A percentile compares a stretch with the other conserved stretches of the same genome.
phyloP scores from a whole-genome alignment of 2,113 vertebrate species.

The Hippocampus abdominalis region DNA sequence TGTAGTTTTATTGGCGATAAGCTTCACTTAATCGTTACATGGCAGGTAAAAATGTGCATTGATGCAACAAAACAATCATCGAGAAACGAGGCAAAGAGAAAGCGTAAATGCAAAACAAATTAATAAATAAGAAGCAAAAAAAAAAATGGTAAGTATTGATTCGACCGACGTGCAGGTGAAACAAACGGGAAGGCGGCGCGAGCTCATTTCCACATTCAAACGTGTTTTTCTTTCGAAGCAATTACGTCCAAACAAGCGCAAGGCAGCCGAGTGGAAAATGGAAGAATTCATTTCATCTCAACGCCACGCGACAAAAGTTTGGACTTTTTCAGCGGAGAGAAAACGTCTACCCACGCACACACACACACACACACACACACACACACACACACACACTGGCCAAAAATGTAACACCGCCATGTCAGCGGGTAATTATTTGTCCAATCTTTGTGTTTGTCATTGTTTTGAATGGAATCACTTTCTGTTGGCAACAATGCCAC shows the following conservation, averaged over 20 bases:
- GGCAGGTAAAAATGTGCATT: too few relatives aligned
- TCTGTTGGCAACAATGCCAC: not conserved
- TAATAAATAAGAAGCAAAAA: too few relatives aligned
- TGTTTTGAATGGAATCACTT: not conserved
- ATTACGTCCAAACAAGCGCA: constrained; percentile 7
- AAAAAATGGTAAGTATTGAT: too few relatives aligned
- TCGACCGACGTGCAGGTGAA: too few relatives aligned
- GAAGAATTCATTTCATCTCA: constrained; percentile 6
- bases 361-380: not conserved
- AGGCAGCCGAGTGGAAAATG: constrained; percentile 10
- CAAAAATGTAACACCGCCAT: not conserved
- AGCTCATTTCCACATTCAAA: constrained; percentile 41
- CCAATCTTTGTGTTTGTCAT: not conserved
- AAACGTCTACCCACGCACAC: not conserved
- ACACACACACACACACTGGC: not conserved
- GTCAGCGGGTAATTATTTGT: not conserved
- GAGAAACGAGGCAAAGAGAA: too few relatives aligned
- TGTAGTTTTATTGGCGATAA: too few relatives aligned
- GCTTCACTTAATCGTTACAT: too few relatives aligned
- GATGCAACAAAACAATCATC: too few relatives aligned
- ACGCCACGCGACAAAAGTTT: not conserved
- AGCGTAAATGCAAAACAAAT: too few relatives aligned
- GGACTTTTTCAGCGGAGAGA: not conserved
- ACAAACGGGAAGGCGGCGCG: not conserved
- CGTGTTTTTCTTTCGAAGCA: constrained; percentile 1